Conservation (phyloP, 2,113 vertebrate genomes). For the Oryzias javanicus region DNA sequence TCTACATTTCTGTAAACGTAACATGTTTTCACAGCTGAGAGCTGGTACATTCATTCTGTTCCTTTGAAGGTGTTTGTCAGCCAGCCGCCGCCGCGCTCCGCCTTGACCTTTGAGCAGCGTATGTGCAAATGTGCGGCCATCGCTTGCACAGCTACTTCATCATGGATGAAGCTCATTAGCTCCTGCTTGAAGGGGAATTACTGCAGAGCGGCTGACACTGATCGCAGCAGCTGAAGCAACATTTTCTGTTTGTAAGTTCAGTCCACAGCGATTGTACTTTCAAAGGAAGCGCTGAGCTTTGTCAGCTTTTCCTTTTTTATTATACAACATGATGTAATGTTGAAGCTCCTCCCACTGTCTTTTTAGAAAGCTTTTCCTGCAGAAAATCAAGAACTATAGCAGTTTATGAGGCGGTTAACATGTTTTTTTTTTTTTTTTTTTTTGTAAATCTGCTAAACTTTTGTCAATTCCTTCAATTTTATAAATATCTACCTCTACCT, state of each 20-base stretch:
- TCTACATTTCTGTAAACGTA: no score
- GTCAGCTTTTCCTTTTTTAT: neutral
- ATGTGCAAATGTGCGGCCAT: neutral
- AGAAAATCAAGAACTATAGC: no score
- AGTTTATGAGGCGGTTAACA: no score
- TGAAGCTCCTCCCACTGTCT: neutral
- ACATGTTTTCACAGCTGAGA: neutral
- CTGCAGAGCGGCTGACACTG: neutral
- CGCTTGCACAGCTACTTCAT: neutral
- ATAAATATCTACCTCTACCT: no score
- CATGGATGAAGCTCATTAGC: neutral
- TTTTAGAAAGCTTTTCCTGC: neutral
- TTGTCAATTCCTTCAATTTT: no score
- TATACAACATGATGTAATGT: neutral
- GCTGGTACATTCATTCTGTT: neutral
- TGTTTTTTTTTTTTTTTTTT: no score
- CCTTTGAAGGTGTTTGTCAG: neutral
- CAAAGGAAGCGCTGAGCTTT: neutral
- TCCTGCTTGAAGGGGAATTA: neutral
- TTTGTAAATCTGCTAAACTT: no score
- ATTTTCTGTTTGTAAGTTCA: neutral
- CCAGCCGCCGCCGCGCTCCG: neutral
- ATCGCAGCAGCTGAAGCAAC: neutral
- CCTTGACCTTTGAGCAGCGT: neutral
- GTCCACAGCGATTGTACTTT: neutral